Conservation (phyloP, 2,888 invertebrate genomes). For the Macrosoma leucophasiata region DNA sequence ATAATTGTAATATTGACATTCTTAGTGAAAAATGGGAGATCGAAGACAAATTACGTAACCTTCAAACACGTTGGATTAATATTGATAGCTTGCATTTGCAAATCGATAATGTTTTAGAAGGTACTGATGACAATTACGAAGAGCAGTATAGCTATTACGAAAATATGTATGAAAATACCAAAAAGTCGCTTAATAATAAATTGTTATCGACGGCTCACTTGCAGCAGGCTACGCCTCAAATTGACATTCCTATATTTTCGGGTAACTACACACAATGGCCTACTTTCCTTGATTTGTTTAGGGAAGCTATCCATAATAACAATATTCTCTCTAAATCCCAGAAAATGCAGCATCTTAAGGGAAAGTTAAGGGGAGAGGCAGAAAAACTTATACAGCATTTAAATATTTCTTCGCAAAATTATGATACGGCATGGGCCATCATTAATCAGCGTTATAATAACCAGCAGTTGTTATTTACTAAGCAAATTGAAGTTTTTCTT, state of each 20-base stretch:
- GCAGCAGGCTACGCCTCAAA: conserved; percentile 3
- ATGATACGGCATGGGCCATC: conserved; percentile 20
- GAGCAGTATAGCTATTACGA: no score
- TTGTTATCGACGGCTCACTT: conserved; percentile 1
- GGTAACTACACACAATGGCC: no score
- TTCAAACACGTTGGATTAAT: conserved; percentile 4
- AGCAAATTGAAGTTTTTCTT: conserved; percentile 19
- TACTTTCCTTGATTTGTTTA: no score
- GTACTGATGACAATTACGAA: not conserved
- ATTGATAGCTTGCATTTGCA: conserved; percentile 10
- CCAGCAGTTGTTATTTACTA: conserved; percentile 19
- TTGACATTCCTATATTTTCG: conserved; percentile 3
- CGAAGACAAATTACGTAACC: conserved; percentile 1
- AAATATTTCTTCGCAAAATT: conserved; percentile 20
- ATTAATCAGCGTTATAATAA: conserved; percentile 20
- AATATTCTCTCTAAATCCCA: conserved; percentile 14
- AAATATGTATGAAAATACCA: not conserved
- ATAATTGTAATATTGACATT: conserved; percentile 4
- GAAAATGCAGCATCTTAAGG: conserved; percentile 21
- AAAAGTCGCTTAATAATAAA: conserved; percentile 3
- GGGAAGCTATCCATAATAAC: conserved; percentile 14
- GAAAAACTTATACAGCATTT: conserved; percentile 21
- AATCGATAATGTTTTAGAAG: conserved; percentile 7
- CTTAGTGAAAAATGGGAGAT: conserved; percentile 4
- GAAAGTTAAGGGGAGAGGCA: conserved; percentile 19